A percentile compares a stretch with the other conserved stretches of the same genome.
Evolutionary conservation across 2,888 invertebrate species (phyloP).

Genomic region (Zele albiditarsus): DNA sequence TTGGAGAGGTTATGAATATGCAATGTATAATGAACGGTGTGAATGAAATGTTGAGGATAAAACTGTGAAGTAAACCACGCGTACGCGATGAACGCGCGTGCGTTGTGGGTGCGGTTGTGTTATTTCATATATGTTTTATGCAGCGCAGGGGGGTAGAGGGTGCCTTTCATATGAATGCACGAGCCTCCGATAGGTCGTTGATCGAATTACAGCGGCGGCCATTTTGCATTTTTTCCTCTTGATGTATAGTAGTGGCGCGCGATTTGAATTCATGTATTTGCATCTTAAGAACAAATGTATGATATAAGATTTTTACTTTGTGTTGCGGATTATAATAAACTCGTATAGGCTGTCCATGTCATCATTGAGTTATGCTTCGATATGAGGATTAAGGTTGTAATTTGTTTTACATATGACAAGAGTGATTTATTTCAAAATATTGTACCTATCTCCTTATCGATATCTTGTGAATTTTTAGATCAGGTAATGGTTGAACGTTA

Average conservation of each 20-base stretch:
- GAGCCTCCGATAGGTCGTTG: conserved; percentile 29
- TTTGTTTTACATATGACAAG: too few relatives aligned
- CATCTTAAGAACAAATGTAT: too few relatives aligned
- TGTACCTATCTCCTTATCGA: too few relatives aligned
- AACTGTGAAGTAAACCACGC: conserved; percentile 6
- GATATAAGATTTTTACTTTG: too few relatives aligned
- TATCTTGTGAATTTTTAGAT: too few relatives aligned
- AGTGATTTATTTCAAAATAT: too few relatives aligned
- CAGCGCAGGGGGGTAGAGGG: neutral
- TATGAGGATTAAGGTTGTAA: too few relatives aligned
- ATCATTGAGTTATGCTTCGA: too few relatives aligned
- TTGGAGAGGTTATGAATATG: neutral
- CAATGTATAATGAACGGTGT: neutral
- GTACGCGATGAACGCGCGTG: conserved; percentile 32
- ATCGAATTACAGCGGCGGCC: neutral
- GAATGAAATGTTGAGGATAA: conserved; percentile 5
- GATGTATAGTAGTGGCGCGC: neutral
- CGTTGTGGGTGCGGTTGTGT: conserved; percentile 47
- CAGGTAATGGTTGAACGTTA: too few relatives aligned
- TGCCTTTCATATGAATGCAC: conserved; percentile 8
- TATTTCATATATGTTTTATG: conserved; percentile 37
- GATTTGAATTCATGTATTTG: neutral
- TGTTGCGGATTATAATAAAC: too few relatives aligned
- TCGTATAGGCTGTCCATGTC: too few relatives aligned
- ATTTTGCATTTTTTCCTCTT: neutral